Conservation (phyloP, 2,888 invertebrate species). For the Phania funesta region DNA sequence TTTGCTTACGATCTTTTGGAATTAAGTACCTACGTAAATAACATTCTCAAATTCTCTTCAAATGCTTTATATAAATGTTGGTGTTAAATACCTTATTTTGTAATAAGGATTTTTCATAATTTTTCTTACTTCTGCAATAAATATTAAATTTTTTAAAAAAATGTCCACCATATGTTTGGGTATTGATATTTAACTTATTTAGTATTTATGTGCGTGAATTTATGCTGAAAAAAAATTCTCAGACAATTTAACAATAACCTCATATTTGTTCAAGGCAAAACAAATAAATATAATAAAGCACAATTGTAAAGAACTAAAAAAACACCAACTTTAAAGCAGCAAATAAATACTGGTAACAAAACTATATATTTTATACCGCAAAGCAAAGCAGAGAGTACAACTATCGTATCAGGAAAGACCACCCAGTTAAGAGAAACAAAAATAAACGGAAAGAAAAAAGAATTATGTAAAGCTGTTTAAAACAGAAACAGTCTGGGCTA, state of each 20-base stretch:
- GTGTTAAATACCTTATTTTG: too few relatives aligned
- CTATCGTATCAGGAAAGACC: slow-evolving; percentile 4
- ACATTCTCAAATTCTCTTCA: too few relatives aligned
- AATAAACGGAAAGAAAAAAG: background rate
- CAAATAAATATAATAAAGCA: background rate
- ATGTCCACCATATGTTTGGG: background rate
- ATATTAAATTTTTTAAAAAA: too few relatives aligned
- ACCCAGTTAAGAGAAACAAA: slow-evolving; percentile 17
- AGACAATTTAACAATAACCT: slow-evolving; percentile 58
- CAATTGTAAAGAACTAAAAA: background rate
- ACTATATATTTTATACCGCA: slow-evolving; percentile 38
- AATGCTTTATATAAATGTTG: too few relatives aligned
- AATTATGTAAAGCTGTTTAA: slow-evolving; percentile 8
- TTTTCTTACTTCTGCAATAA: too few relatives aligned
- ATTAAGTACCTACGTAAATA: too few relatives aligned
- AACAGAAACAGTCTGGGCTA: slow-evolving; percentile 10
- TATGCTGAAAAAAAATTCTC: slow-evolving; percentile 33
- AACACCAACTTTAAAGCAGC: slow-evolving; percentile 2
- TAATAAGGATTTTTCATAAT: too few relatives aligned
- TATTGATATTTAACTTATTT: slow-evolving; percentile 27
- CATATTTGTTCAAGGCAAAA: slow-evolving; percentile 13
- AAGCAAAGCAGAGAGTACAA: background rate
- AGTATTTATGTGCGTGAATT: slow-evolving; percentile 34
- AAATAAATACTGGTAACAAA: slow-evolving; percentile 39
- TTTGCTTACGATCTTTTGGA: too few relatives aligned